Evolutionary conservation across 2,113 vertebrate species (phyloP).

Genomic region (Donacobius atricapilla): DNA sequence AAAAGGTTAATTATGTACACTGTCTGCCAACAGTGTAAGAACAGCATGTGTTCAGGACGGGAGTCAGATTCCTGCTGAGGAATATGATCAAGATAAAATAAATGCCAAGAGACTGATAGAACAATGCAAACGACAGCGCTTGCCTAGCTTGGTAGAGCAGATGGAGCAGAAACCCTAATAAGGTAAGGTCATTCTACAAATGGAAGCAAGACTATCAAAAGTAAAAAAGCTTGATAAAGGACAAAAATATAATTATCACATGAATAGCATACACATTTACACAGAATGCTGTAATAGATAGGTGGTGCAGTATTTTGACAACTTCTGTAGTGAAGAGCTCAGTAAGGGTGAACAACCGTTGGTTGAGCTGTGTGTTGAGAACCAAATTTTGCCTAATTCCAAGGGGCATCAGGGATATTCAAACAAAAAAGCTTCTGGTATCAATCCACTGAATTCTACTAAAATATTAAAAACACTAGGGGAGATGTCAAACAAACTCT

Average conservation of each 20-base stretch:
- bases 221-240: not conserved
- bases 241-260: not conserved
- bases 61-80: constrained; percentile 36
- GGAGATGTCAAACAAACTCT: not conserved
- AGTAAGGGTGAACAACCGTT: not conserved
- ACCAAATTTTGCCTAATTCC: not conserved
- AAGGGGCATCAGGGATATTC: not conserved
- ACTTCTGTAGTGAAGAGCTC: not conserved
- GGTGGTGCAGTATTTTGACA: not conserved
- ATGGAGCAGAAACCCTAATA: constrained; percentile 3
- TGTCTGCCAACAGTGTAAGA: not conserved
- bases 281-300: not conserved
- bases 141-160: not conserved
- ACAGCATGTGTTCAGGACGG: not conserved
- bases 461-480: not conserved
- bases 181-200: not conserved
- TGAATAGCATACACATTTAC: not conserved
- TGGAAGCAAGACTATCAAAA: not conserved
- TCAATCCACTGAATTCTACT: not conserved
- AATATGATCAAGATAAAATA: constrained; percentile 50
- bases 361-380: not conserved
- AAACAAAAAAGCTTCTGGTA: not conserved
- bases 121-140: not conserved
- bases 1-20: constrained; percentile 50
- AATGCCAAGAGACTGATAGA: constrained; percentile 48